phyloP scores from a whole-genome alignment of 2,888 invertebrate genomes.

The Tinea trinotella region DNA sequence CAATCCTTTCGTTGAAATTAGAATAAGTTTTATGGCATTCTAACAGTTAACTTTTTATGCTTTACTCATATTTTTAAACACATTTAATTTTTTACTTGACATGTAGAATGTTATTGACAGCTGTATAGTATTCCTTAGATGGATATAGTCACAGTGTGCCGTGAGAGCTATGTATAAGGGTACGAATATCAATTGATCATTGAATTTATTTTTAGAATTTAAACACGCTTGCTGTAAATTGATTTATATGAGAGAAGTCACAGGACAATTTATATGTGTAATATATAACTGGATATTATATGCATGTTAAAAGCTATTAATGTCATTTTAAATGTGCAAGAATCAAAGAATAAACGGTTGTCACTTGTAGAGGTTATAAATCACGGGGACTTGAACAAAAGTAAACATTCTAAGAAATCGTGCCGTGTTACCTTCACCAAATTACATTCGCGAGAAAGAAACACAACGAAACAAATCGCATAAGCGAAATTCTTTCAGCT shows the following conservation, averaged over 20 bases:
- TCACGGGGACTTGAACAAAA: background rate
- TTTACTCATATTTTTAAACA: too few relatives aligned
- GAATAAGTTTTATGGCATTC: background rate
- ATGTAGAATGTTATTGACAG: background rate
- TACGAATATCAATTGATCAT: background rate
- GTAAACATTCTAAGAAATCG: conserved; percentile 13
- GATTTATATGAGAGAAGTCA: too few relatives aligned
- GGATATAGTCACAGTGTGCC: background rate
- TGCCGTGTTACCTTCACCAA: conserved; percentile 19
- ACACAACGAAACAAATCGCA: conserved; percentile 43
- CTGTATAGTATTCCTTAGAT: background rate
- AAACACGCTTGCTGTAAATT: too few relatives aligned
- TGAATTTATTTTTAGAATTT: background rate
- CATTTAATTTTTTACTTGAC: background rate
- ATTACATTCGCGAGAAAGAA: conserved; percentile 26
- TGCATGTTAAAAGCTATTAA: too few relatives aligned
- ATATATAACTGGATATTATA: too few relatives aligned
- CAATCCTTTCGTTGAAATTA: background rate
- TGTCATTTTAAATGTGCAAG: too few relatives aligned
- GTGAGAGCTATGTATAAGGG: background rate
- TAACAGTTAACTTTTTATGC: too few relatives aligned
- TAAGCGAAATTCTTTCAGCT: conserved; percentile 42
- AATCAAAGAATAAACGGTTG: too few relatives aligned
- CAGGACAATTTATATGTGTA: too few relatives aligned
- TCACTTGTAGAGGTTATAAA: too few relatives aligned